Evolutionary conservation across 1,140 invertebrate species (phyloP).

Genomic region (Scaptomyza hsui): DNA sequence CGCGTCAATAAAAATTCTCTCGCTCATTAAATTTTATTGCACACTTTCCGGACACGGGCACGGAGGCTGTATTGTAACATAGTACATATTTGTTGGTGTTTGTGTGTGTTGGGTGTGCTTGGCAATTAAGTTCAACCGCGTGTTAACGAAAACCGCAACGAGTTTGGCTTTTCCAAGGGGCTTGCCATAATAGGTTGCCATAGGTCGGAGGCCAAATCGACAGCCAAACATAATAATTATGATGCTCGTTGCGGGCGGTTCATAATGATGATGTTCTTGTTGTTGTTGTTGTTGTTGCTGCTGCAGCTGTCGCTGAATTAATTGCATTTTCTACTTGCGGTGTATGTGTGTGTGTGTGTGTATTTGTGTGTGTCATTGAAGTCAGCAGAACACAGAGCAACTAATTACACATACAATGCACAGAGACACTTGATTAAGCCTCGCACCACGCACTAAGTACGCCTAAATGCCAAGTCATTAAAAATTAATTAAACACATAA

Average conservation of each 20-base stretch:
- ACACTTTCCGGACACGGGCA: constrained; percentile 46
- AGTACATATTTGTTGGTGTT: constrained; percentile 7
- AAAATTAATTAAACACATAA: constrained; percentile 61
- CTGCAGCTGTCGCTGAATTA: constrained; percentile 19
- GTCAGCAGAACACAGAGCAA: constrained; percentile 34
- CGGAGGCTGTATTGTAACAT: background rate
- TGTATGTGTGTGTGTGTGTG: background rate
- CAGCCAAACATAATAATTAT: constrained; percentile 53
- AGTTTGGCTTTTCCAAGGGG: constrained; percentile 38
- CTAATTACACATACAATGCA: constrained; percentile 52
- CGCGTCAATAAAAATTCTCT: constrained; percentile 75
- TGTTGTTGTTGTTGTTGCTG: background rate
- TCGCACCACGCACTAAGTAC: background rate
- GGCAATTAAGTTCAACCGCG: constrained; percentile 63
- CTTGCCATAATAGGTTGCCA: constrained; percentile 41
- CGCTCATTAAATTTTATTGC: constrained; percentile 77
- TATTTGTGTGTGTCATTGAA: constrained; percentile 20
- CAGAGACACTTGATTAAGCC: constrained; percentile 6
- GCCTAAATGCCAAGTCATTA: constrained; percentile 61
- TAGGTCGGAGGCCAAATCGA: constrained; percentile 26
- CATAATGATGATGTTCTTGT: constrained; percentile 21
- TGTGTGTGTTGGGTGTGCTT: constrained; percentile 28
- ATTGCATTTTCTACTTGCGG: constrained; percentile 40
- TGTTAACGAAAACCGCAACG: constrained; percentile 50
- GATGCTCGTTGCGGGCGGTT: constrained; percentile 5